A percentile compares a stretch with the other conserved stretches of the same genome.
phyloP scores from a whole-genome alignment of 2,797 vertebrate species.

The Falco peregrinus region DNA sequence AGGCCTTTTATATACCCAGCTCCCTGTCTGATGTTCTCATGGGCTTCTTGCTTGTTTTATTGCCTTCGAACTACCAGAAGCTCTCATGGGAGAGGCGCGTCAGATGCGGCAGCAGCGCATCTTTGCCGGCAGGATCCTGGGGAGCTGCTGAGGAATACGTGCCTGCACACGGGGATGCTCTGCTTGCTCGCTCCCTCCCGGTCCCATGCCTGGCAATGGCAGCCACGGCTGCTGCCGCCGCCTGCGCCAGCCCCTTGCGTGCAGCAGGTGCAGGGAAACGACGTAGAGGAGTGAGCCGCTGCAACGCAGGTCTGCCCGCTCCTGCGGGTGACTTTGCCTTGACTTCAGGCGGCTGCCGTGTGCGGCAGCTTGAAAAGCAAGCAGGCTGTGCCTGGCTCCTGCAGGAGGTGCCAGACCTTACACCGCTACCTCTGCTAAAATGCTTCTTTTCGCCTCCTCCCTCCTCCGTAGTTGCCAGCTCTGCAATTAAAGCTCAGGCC shows the following conservation, averaged over 20 bases:
- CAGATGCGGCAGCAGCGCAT: constrained; percentile 10
- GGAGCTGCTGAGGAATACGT: neutral
- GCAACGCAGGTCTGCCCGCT: neutral
- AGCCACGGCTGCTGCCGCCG: neutral
- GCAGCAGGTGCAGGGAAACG: constrained; percentile 69
- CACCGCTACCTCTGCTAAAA: constrained; percentile 21
- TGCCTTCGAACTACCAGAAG: constrained; percentile 46
- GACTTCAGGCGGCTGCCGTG: constrained; percentile 58
- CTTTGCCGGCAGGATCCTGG: constrained; percentile 7
- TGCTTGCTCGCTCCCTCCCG: neutral
- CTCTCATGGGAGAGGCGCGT: constrained; percentile 13
- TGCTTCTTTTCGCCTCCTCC: neutral
- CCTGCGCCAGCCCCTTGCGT: neutral
- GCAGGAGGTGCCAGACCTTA: constrained; percentile 66
- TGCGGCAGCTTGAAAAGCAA: constrained; percentile 55
- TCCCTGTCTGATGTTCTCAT: constrained; percentile 26
- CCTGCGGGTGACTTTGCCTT: constrained; percentile 67
- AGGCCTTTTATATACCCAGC: neutral
- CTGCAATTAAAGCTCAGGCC: constrained; percentile 22
- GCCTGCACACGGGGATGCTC: neutral
- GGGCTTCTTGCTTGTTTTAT: constrained; percentile 2
- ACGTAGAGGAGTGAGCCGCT: neutral
- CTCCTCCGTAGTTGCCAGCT: neutral
- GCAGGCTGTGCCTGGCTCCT: constrained; percentile 43
- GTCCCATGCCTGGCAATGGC: constrained; percentile 40